Base-by-base conservation (phyloP, 2,797 vertebrate genomes). In the Danio jaintianensis region DNA sequence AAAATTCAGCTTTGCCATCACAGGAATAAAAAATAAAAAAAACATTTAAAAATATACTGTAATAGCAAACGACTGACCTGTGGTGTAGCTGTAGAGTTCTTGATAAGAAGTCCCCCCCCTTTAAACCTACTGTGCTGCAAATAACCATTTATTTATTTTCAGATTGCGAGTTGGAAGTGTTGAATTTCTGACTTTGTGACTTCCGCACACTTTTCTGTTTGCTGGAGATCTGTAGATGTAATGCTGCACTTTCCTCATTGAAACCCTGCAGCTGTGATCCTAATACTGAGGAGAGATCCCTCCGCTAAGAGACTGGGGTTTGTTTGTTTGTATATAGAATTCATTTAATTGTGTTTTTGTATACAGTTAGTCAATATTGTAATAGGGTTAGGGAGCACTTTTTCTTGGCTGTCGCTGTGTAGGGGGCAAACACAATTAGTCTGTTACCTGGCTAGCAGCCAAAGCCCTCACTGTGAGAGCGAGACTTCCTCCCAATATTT, bases 371-470 rank as follows among this genome's bases (percentile, higher is more conserved):
- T 89, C 87, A 85, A 83, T 87, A 84, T 82, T 82, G 71, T 88
- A 85, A 85, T 84, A 63, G 56, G 61, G 88, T 88, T 89, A 87
- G 85, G 69, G 62, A 80, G 80, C 82, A 82, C 81, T 75, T 76
- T 83, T 88, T 82, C 88, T 88, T 86, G 85, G 79, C 82, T 79
- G 59, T 71, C 69, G 74, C 82, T 87, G 83, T 88, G 83, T 88
- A 82, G 89, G 90, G 73, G 86, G 87, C 87, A 89, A 91, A 91
- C 87, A 87, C 82, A 89, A 90, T 92, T 90, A 91, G 85, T 77
- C 79, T 78, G 87, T 87, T 86, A 86, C 68, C 85, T 91, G 91
- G 90, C 86, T 59, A n/a, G 62, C 85, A 85, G 89, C 90, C 92
- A 91, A 84, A 83, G 77, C 84, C 78, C 79, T 52, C 53, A 59